Conservation (phyloP, 2,113 vertebrate species). For the Myotis davidii region DNA sequence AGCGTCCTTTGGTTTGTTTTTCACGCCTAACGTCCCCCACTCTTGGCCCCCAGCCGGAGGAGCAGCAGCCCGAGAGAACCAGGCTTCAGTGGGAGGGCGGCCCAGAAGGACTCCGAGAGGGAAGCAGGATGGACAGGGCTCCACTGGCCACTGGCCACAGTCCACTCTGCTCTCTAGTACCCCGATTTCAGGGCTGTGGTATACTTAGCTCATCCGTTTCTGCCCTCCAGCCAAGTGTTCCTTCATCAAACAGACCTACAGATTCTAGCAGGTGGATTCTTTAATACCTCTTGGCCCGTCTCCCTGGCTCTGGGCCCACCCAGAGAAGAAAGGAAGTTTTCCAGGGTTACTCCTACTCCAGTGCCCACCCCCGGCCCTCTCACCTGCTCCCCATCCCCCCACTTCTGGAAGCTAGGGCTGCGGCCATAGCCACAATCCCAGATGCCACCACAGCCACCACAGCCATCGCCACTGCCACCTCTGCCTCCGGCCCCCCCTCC, state of each 20-base stretch:
- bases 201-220: neutral
- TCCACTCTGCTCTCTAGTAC: neutral
- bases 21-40: neutral
- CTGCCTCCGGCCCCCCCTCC: neutral
- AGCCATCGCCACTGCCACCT: neutral
- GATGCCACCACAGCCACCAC: neutral
- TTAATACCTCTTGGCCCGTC: conserved; percentile 35
- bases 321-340: neutral
- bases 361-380: neutral
- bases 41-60: neutral
- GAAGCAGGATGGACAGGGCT: neutral
- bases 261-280: conserved; percentile 68
- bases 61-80: neutral
- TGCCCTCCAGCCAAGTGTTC: conserved; percentile 51
- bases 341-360: neutral
- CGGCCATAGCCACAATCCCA: neutral
- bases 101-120: neutral
- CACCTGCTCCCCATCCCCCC: neutral
- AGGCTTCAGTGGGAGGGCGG: neutral
- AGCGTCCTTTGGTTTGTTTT: neutral
- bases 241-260: conserved; percentile 13
- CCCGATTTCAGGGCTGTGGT: neutral
- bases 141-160: neutral
- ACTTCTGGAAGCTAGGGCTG: neutral
- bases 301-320: conserved; percentile 50